These are phyloP conservation scores for Aeoliscus strigatus DNA, from an alignment of 2,797 vertebrate genomes.

Conservation along the genomic window DNA sequence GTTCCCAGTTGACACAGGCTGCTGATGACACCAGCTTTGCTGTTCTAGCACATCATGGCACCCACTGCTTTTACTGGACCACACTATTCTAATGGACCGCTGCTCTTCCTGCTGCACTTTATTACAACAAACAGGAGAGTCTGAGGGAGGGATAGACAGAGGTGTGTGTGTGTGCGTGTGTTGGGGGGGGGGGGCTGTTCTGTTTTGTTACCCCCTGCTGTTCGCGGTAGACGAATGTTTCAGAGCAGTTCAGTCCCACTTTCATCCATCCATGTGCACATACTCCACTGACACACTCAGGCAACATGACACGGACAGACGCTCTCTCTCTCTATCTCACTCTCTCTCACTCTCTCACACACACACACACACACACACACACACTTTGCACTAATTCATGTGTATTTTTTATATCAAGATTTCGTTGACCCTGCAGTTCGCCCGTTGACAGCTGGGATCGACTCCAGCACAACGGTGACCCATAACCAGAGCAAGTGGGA, in stretches of 20 bases:
- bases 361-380: conserved; percentile 15
- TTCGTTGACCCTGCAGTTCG: no score
- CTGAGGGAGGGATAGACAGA: conserved; percentile 8
- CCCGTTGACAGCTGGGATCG: no score
- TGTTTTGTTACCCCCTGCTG: conserved; percentile 46
- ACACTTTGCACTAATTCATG: no score
- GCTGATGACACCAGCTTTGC: conserved; percentile 9
- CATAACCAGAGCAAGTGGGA: no score
- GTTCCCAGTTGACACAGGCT: conserved; percentile 7
- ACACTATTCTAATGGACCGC: conserved; percentile 35
- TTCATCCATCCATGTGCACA: conserved; percentile 62
- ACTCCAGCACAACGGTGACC: no score
- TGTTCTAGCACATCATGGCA: conserved; percentile 37
- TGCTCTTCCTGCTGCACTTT: conserved; percentile 46
- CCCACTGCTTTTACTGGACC: conserved; percentile 50
- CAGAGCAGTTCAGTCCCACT: conserved; percentile 28
- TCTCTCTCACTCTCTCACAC: conserved; percentile 8
- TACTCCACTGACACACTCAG: conserved; percentile 44
- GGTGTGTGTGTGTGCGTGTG: no score
- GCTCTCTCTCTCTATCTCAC: conserved; percentile 22
- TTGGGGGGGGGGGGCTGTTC: conserved; percentile 3
- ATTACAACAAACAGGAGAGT: conserved; percentile 36
- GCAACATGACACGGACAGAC: conserved; percentile 29
- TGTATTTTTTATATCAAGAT: no score
- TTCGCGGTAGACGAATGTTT: conserved; percentile 56